phyloP scores from a whole-genome alignment of 1,140 invertebrate genomes.

The Orchestia grillus region DNA sequence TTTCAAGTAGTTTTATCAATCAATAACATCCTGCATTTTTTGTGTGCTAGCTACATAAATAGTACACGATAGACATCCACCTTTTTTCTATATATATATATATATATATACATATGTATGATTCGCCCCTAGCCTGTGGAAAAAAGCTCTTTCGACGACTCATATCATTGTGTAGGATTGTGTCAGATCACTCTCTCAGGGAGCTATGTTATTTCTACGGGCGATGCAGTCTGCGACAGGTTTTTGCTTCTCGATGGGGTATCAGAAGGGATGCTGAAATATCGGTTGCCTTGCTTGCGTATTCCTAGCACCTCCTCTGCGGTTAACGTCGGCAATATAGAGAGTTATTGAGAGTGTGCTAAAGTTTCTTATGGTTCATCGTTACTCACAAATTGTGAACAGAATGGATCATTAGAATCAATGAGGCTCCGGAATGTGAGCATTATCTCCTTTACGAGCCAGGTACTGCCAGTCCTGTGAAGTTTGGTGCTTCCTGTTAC shows the following conservation, averaged over 20 bases:
- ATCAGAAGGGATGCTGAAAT: not conserved
- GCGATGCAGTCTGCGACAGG: not conserved
- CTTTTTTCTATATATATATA: too few species aligned
- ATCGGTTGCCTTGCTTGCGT: not conserved
- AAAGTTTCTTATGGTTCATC: conserved; percentile 33
- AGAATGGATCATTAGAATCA: conserved; percentile 43
- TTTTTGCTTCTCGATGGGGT: not conserved
- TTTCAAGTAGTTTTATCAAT: not conserved
- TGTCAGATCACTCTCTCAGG: not conserved
- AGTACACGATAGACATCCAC: too few species aligned
- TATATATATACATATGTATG: too few species aligned
- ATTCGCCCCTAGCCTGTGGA: too few species aligned
- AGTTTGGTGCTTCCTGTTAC: not conserved
- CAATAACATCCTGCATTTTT: too few species aligned
- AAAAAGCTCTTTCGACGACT: not conserved
- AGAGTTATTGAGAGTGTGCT: conserved; percentile 19
- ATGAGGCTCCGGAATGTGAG: not conserved
- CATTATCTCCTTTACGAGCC: not conserved
- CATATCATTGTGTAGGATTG: not conserved
- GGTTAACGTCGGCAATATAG: conserved; percentile 39
- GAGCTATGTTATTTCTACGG: not conserved
- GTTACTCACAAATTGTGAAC: conserved; percentile 40
- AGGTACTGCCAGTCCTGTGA: not conserved
- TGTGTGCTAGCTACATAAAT: too few species aligned
- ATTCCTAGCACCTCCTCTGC: conserved; percentile 1